Percentiles rank a stretch among this genome's conserved stretches.
Conservation (phyloP, 2,797 vertebrate genomes). For the Vespertilio murinus region DNA sequence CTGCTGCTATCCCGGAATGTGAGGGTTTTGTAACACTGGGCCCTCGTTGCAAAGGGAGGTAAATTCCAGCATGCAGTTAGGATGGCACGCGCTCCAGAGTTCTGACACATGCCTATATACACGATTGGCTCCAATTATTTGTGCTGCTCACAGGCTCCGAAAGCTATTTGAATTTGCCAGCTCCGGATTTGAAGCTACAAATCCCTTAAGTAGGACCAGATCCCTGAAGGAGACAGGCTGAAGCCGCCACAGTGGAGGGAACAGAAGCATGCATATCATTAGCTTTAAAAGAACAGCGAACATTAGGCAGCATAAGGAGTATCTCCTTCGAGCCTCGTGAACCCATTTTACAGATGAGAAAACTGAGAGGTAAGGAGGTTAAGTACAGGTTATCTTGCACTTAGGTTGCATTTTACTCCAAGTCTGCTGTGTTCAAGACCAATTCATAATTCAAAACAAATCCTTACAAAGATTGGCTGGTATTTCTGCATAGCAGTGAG, state of each 20-base stretch:
- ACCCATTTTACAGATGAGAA: conserved; percentile 24
- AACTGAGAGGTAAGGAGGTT: background rate
- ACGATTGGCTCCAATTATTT: background rate
- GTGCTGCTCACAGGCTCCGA: background rate
- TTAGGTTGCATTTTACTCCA: background rate
- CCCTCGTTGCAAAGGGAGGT: background rate
- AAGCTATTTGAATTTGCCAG: background rate
- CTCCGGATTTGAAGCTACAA: background rate
- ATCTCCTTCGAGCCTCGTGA: background rate
- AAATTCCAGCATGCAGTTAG: background rate
- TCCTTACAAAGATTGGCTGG: background rate
- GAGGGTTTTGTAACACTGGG: background rate
- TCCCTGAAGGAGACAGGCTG: background rate
- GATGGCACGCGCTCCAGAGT: background rate
- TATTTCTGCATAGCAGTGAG: background rate
- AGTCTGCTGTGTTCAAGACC: background rate
- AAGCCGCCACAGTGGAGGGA: background rate
- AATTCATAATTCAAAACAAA: background rate
- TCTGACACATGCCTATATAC: background rate
- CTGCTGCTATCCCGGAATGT: background rate
- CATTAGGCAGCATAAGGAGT: background rate
- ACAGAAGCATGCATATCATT: background rate
- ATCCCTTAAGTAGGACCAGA: background rate
- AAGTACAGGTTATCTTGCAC: background rate
- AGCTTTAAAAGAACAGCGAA: background rate